phyloP scores from a whole-genome alignment of 2,888 invertebrate species.

The Rhagophthalmus giganteus region DNA sequence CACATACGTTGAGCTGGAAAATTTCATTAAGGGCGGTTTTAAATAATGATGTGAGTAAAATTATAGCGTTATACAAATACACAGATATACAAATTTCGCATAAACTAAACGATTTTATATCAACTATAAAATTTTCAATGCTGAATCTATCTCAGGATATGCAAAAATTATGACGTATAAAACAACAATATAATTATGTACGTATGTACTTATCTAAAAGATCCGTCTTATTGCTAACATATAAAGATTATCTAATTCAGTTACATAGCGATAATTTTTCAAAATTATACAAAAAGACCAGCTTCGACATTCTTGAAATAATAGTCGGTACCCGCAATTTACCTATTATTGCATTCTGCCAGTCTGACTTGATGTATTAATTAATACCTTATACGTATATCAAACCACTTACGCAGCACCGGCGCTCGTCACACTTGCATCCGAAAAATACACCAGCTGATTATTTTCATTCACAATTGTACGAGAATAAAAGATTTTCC shows the following conservation, averaged over 20 bases:
- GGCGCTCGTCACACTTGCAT: slow-evolving; percentile 1
- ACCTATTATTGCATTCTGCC: too few species aligned
- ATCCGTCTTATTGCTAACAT: slow-evolving; percentile 38
- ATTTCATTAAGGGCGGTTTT: slow-evolving; percentile 9
- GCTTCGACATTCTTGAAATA: slow-evolving; percentile 5
- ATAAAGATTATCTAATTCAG: slow-evolving; percentile 29
- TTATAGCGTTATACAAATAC: neutral
- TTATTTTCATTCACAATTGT: too few species aligned
- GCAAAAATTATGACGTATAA: slow-evolving; percentile 33
- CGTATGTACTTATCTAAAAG: slow-evolving; percentile 33
- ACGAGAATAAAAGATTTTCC: too few species aligned
- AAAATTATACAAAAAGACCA: slow-evolving; percentile 3
- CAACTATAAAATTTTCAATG: neutral
- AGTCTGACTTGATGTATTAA: too few species aligned
- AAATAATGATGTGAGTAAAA: slow-evolving; percentile 1
- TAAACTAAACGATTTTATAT: slow-evolving; percentile 6
- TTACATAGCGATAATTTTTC: slow-evolving; percentile 18
- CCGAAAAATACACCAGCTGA: slow-evolving; percentile 13
- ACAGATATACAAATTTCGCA: slow-evolving; percentile 7
- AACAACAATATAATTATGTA: slow-evolving; percentile 35
- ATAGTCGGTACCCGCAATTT: neutral
- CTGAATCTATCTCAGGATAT: slow-evolving; percentile 12
- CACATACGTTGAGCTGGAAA: slow-evolving; percentile 1
- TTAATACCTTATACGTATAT: too few species aligned
- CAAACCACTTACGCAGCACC: neutral